Evolutionary conservation across 2,113 vertebrate genomes (phyloP).

Genomic region (Caracal caracal): DNA sequence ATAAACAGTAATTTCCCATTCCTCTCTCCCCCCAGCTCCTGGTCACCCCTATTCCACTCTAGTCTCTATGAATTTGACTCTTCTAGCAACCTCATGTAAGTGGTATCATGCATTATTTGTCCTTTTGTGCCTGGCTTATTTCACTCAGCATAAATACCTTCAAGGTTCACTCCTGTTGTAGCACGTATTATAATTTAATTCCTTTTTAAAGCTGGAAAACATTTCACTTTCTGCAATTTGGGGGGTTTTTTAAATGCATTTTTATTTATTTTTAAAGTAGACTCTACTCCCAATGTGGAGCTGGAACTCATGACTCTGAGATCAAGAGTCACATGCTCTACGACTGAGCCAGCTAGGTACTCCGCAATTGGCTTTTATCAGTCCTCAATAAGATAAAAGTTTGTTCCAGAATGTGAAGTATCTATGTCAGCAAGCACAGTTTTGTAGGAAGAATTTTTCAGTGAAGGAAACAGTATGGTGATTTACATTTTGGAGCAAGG

Average conservation of each 20-base stretch:
- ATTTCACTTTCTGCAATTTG: not conserved
- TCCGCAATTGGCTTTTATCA: not conserved
- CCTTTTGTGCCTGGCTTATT: not conserved
- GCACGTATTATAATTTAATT: not conserved
- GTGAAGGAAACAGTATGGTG: not conserved
- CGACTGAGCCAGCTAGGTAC: not conserved
- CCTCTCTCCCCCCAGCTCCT: not conserved
- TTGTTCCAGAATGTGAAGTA: not conserved
- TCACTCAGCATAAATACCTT: not conserved
- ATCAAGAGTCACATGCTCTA: not conserved
- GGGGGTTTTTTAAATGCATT: not conserved
- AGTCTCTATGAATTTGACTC: not conserved
- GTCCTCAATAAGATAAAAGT: not conserved
- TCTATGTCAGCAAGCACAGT: not conserved
- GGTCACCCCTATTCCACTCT: not conserved
- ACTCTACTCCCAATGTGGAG: not conserved
- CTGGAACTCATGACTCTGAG: not conserved
- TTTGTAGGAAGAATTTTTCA: slow-evolving; percentile 18
- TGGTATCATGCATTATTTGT: not conserved
- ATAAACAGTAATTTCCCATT: not conserved
- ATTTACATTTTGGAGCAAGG: not conserved
- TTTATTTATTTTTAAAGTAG: not conserved
- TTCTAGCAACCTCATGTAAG: not conserved
- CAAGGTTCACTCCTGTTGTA: not conserved
- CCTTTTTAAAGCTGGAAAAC: not conserved